Evolutionary conservation across 2,888 invertebrate genomes (phyloP).

Genomic region (Hirtodrosophila trivittata): DNA sequence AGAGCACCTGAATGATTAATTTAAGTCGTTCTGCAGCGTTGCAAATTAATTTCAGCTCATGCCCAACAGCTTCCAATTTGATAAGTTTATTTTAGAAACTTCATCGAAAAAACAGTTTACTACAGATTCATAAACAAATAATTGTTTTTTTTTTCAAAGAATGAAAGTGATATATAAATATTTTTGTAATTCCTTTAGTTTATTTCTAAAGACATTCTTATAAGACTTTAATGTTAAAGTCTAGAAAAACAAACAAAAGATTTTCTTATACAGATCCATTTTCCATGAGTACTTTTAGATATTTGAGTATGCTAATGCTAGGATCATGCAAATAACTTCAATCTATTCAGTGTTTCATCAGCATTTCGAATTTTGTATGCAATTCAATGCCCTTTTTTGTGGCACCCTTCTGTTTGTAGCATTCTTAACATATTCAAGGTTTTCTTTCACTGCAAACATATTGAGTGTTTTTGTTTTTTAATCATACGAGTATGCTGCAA

Average conservation of each 20-base stretch:
- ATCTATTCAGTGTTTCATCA: neutral
- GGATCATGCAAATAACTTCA: neutral
- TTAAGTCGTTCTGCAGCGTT: constrained; percentile 5
- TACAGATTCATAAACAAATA: no score
- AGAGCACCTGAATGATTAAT: neutral
- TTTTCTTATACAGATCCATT: no score
- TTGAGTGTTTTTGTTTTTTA: constrained; percentile 4
- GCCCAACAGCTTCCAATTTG: constrained; percentile 6
- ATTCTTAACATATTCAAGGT: neutral
- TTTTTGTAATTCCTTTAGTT: no score
- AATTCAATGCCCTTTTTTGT: constrained; percentile 5
- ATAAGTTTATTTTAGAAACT: neutral
- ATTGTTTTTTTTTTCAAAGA: no score
- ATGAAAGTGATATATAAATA: no score
- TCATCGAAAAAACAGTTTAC: no score
- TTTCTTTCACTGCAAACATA: constrained; percentile 7
- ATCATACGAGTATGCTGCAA: constrained; percentile 9
- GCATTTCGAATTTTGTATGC: constrained; percentile 2
- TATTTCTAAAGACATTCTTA: no score
- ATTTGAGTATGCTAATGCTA: neutral
- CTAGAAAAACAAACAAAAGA: no score
- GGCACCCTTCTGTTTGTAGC: neutral
- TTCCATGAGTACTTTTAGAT: neutral
- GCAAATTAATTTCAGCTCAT: constrained; percentile 30
- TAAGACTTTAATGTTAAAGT: no score